phyloP scores from a whole-genome alignment of 2,888 invertebrate species.

The Arctia plantaginis region DNA sequence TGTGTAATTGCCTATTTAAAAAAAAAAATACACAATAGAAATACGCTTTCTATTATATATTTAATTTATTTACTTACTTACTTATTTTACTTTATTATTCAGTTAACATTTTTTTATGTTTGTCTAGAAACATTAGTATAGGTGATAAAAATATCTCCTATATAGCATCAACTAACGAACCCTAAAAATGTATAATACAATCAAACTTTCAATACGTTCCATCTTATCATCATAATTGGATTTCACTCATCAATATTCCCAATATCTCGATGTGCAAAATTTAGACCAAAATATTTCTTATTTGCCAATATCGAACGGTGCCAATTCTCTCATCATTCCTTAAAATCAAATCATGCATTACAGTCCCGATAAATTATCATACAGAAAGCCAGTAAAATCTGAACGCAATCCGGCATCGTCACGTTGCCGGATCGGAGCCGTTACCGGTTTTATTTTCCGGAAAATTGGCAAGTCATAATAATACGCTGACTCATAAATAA shows the following conservation, averaged over 20 bases:
- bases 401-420: slow-evolving; percentile 69
- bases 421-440: slow-evolving; percentile 66
- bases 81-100: no score
- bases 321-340: slow-evolving; percentile 34
- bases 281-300: not conserved
- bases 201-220: not conserved
- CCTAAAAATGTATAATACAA: not conserved
- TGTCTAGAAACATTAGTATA: no score
- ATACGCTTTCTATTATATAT: no score
- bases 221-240: not conserved
- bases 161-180: not conserved
- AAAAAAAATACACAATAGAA: no score
- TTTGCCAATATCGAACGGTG: slow-evolving; percentile 4
- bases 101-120: no score
- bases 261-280: slow-evolving; percentile 6
- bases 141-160: not conserved
- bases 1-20: no score
- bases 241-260: slow-evolving; percentile 6
- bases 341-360: slow-evolving; percentile 54
- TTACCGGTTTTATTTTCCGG: slow-evolving; percentile 82
- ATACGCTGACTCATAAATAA: slow-evolving; percentile 85
- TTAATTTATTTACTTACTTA: no score
- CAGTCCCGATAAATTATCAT: slow-evolving; percentile 67
- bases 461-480: slow-evolving; percentile 86
- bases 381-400: slow-evolving; percentile 72